Conservation (phyloP, 1,140 invertebrate species). For the Scaptodrosophila lebanonensis region DNA sequence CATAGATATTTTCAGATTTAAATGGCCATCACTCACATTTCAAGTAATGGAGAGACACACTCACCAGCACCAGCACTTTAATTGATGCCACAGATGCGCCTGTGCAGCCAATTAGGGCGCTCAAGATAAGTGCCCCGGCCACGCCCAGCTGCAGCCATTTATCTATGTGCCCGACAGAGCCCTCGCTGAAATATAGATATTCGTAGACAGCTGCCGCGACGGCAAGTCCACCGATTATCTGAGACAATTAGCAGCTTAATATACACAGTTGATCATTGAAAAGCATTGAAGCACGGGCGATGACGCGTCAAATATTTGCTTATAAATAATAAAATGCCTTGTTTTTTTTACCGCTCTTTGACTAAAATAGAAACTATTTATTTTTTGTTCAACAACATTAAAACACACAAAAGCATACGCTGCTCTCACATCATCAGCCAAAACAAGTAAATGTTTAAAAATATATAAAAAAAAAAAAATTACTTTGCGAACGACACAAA, state of each 20-base stretch:
- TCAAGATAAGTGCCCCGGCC: conserved; percentile 43
- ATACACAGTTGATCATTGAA: conserved; percentile 13
- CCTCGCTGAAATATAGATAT: conserved; percentile 41
- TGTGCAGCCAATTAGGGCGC: conserved; percentile 53
- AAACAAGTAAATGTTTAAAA: background rate
- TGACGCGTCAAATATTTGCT: too few relatives aligned
- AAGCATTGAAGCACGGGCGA: conserved; percentile 26
- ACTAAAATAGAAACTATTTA: too few relatives aligned
- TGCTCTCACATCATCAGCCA: conserved; percentile 24
- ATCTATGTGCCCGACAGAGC: conserved; percentile 47
- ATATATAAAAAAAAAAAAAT: conserved; percentile 4
- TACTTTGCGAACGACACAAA: too few relatives aligned
- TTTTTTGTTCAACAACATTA: conserved; percentile 43
- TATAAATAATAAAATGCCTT: too few relatives aligned
- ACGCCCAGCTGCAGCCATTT: conserved; percentile 52
- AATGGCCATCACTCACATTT: too few relatives aligned
- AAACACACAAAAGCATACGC: conserved; percentile 31
- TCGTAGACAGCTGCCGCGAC: conserved; percentile 60
- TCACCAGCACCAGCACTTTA: conserved; percentile 59
- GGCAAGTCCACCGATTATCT: conserved; percentile 54
- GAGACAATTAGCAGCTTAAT: conserved; percentile 13
- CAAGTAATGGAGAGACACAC: too few relatives aligned
- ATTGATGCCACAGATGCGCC: conserved; percentile 66
- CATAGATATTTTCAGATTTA: background rate
- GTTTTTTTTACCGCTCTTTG: too few relatives aligned